Percentiles rank a stretch among this genome's conserved stretches.
Evolutionary conservation across 2,113 vertebrate species (phyloP).

Genomic region (Microcebus ravelobensis): DNA sequence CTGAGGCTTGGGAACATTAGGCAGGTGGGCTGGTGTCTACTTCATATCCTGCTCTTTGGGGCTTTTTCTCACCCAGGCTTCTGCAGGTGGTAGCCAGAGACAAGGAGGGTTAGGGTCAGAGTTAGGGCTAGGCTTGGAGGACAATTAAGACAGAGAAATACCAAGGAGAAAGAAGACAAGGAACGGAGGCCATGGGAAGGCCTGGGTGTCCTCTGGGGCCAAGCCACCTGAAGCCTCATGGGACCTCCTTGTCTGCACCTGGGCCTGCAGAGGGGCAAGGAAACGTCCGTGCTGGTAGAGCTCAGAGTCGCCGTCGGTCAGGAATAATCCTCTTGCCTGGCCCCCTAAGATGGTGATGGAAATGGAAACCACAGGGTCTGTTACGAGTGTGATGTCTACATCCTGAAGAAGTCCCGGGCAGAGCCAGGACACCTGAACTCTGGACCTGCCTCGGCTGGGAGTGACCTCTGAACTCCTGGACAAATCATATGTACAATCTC

Average conservation of each 20-base stretch:
- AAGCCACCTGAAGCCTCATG: background rate
- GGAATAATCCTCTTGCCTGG: background rate
- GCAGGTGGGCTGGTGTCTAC: too few relatives aligned
- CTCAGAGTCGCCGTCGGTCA: background rate
- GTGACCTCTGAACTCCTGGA: background rate
- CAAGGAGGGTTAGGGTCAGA: too few relatives aligned
- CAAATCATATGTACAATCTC: too few relatives aligned
- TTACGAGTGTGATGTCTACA: rapidly evolving
- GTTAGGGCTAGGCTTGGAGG: background rate
- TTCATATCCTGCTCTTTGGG: background rate
- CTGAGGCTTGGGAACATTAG: background rate
- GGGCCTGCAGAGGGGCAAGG: background rate
- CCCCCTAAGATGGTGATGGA: background rate
- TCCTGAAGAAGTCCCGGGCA: background rate
- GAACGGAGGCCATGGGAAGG: background rate
- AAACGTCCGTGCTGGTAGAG: background rate
- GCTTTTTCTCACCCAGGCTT: background rate
- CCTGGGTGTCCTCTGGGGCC: background rate
- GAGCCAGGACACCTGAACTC: background rate
- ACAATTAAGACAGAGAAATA: background rate
- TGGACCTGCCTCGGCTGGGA: background rate
- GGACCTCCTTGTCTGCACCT: background rate
- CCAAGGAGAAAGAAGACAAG: too few relatives aligned
- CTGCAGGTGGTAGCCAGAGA: background rate
- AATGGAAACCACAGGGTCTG: too few relatives aligned